Evolutionary conservation across 2,888 invertebrate genomes (phyloP).

Genomic region (Oeneis ivallda): DNA sequence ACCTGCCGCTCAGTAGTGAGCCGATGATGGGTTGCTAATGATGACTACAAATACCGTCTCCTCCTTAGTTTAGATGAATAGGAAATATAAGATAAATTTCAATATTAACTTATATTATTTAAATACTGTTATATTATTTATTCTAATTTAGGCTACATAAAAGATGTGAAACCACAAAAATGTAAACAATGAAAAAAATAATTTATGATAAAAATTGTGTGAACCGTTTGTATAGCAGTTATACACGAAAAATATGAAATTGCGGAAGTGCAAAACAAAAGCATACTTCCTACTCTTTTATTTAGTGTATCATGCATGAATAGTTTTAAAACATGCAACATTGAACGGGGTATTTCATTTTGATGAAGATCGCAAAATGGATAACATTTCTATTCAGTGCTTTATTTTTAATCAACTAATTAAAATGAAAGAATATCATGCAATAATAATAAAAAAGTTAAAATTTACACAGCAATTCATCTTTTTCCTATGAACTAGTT

Average conservation of each 20-base stretch:
- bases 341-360: constrained; percentile 10
- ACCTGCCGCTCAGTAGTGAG: too few species aligned
- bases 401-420: constrained; percentile 12
- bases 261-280: constrained; percentile 14
- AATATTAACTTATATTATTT: too few species aligned
- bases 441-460: neutral
- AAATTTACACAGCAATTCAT: too few species aligned
- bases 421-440: neutral
- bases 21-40: too few species aligned
- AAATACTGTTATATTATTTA: neutral
- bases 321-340: constrained; percentile 16
- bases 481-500: too few species aligned
- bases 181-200: neutral
- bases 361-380: neutral
- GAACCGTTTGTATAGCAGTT: constrained; percentile 1
- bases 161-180: neutral
- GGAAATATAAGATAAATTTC: too few species aligned
- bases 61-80: too few species aligned
- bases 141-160: neutral
- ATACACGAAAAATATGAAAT: constrained; percentile 19
- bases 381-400: neutral
- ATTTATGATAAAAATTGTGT: constrained; percentile 5
- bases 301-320: constrained; percentile 14
- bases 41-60: too few species aligned
- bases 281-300: constrained; percentile 18